These are phyloP conservation scores for Cynoglossus semilaevis DNA, from an alignment of 2,113 vertebrate species.

Conservation along the genomic window DNA sequence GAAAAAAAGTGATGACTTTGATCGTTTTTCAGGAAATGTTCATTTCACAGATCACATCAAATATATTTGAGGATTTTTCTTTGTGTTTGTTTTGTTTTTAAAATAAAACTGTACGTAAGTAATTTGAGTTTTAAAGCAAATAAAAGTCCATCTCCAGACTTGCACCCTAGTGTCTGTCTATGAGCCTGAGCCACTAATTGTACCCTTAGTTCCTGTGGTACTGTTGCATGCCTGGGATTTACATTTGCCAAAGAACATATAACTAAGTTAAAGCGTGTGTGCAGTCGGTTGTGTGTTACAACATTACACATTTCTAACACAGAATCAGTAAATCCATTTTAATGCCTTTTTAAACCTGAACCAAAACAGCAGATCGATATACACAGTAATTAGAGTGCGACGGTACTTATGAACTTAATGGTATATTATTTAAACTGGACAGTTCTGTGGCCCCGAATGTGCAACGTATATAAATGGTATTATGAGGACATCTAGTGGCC, in stretches of 20 bases:
- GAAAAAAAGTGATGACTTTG: background rate
- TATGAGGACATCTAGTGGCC: slow-evolving; percentile 63
- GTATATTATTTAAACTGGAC: background rate
- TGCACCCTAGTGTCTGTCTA: slow-evolving; percentile 52
- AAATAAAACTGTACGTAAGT: no score
- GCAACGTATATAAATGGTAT: slow-evolving; percentile 27
- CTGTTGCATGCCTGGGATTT: slow-evolving; percentile 56
- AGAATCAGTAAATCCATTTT: no score
- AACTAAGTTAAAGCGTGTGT: slow-evolving; percentile 28
- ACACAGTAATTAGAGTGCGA: slow-evolving; percentile 29
- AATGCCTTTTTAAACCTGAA: no score
- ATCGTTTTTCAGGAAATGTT: slow-evolving; percentile 5
- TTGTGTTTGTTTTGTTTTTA: no score
- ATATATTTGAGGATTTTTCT: no score
- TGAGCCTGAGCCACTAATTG: slow-evolving; percentile 63
- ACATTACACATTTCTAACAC: no score
- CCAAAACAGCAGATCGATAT: slow-evolving; percentile 17
- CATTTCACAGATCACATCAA: background rate
- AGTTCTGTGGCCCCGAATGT: background rate
- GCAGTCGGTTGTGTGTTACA: slow-evolving; percentile 14
- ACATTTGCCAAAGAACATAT: slow-evolving; percentile 22
- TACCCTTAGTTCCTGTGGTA: slow-evolving; percentile 40
- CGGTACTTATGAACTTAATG: slow-evolving; percentile 13
- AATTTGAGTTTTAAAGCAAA: slow-evolving; percentile 37
- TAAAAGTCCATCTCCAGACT: slow-evolving; percentile 39